Percentiles rank a stretch among this genome's conserved stretches.
Conservation (phyloP, 1,140 invertebrate genomes). For the Dinothrombium tinctorium region DNA sequence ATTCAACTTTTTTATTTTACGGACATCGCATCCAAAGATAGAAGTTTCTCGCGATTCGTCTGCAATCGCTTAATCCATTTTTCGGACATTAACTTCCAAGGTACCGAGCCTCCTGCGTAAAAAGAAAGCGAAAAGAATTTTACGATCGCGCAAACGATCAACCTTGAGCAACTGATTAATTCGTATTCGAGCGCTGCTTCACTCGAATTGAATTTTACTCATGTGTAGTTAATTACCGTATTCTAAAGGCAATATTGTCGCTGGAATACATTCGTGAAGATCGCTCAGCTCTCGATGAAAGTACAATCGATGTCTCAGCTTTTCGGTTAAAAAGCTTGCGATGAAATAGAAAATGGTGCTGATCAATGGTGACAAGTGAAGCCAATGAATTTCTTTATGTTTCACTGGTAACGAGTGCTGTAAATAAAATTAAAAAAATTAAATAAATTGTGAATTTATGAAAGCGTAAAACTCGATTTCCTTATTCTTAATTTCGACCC, state of each 20-base stretch:
- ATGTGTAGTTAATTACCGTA: no score
- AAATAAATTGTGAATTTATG: not conserved
- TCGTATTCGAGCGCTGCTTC: no score
- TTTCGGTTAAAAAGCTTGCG: not conserved
- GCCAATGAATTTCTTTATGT: conserved; percentile 56
- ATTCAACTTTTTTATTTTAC: not conserved
- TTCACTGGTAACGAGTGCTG: conserved; percentile 66
- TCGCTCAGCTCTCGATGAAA: not conserved
- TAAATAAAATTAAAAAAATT: conserved; percentile 13
- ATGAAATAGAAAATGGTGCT: not conserved
- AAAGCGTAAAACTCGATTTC: no score
- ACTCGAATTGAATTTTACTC: no score
- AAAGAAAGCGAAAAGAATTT: no score
- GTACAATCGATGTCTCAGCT: not conserved
- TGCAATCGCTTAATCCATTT: conserved; percentile 2
- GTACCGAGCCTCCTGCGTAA: not conserved
- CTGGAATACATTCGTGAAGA: not conserved
- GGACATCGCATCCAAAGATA: not conserved
- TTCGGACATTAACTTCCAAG: conserved; percentile 2
- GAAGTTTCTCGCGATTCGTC: not conserved
- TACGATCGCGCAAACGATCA: no score
- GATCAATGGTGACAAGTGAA: conserved; percentile 37
- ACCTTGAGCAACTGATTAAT: no score
- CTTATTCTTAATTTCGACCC: no score
- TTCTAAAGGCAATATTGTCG: not conserved